These are phyloP conservation scores for Prunella himalayana DNA, from an alignment of 2,113 vertebrate genomes.

Conservation along the genomic window DNA sequence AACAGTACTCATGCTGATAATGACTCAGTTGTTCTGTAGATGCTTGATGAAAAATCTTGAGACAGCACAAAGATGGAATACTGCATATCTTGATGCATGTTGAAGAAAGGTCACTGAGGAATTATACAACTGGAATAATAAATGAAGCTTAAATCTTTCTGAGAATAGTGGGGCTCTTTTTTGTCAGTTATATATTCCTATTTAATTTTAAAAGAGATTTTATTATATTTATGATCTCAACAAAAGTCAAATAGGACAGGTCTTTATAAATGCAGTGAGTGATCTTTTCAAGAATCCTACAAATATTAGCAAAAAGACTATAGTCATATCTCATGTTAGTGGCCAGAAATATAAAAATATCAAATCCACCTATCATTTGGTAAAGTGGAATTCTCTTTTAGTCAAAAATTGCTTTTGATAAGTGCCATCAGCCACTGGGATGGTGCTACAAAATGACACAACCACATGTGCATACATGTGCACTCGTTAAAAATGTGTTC, in stretches of 20 bases:
- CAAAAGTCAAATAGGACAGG: background rate
- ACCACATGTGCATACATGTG: background rate
- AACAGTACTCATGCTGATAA: background rate
- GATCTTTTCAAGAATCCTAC: background rate
- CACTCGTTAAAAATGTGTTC: background rate
- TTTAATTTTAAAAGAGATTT: background rate
- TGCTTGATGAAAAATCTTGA: background rate
- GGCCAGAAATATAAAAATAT: background rate
- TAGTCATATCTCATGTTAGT: background rate
- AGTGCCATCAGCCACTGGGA: background rate
- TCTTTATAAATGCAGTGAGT: background rate
- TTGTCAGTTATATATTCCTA: background rate
- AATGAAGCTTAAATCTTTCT: background rate
- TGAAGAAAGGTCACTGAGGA: background rate
- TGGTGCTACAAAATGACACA: background rate
- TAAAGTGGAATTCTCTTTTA: background rate
- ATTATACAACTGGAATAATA: background rate
- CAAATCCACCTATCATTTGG: background rate
- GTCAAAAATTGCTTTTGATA: background rate
- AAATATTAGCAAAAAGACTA: background rate
- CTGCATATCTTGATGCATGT: background rate
- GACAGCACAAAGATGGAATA: background rate
- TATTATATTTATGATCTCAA: background rate
- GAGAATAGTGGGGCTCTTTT: background rate
- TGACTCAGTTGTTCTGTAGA: background rate